These are phyloP conservation scores for Enteromius treurensis DNA, from an alignment of 2,797 vertebrate genomes.

Conservation along the genomic window DNA sequence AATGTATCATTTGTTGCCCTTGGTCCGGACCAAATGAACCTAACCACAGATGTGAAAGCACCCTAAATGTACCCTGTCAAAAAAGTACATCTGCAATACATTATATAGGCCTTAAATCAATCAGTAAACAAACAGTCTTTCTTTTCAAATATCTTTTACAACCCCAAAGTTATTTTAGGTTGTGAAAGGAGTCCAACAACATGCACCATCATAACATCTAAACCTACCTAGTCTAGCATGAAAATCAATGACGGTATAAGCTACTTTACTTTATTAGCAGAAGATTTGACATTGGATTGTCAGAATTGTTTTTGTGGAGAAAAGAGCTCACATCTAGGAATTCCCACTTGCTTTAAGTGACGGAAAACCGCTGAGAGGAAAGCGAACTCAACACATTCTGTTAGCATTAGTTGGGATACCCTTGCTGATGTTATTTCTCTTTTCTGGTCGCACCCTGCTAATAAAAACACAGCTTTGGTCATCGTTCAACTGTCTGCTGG, in stretches of 20 bases:
- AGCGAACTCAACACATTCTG: slow-evolving; percentile 9
- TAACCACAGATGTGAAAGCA: too few relatives aligned
- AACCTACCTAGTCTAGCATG: not conserved
- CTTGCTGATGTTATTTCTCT: slow-evolving; percentile 22
- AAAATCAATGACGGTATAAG: not conserved
- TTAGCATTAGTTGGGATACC: slow-evolving; percentile 7
- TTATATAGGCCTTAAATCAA: not conserved
- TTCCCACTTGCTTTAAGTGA: not conserved
- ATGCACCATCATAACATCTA: not conserved
- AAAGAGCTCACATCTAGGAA: not conserved
- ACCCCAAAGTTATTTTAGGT: not conserved
- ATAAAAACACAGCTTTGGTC: slow-evolving; percentile 31
- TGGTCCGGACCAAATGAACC: too few relatives aligned
- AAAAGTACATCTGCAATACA: not conserved
- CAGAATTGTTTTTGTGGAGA: slow-evolving; percentile 1
- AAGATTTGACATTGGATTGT: not conserved
- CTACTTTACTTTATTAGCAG: not conserved
- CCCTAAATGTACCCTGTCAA: too few relatives aligned
- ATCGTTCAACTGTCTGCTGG: not conserved
- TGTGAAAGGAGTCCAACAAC: not conserved
- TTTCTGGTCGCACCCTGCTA: slow-evolving; percentile 24
- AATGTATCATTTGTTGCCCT: too few relatives aligned
- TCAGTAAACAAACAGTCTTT: not conserved
- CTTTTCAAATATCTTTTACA: not conserved
- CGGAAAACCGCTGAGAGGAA: slow-evolving; percentile 7